These are phyloP conservation scores for Acanthacorydalis orientalis DNA, from an alignment of 2,888 invertebrate genomes.

Conservation along the genomic window DNA sequence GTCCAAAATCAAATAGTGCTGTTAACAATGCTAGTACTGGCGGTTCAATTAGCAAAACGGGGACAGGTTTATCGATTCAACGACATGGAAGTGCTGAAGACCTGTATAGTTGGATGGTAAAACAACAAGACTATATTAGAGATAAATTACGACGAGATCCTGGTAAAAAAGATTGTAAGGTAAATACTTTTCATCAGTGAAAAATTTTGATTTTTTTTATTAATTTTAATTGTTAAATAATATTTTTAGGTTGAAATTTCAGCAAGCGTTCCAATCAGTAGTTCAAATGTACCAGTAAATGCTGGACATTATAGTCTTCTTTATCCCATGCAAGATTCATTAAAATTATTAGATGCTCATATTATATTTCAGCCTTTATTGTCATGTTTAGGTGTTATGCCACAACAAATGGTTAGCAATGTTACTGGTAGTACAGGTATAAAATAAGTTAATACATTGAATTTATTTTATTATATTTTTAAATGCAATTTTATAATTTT, in stretches of 20 bases:
- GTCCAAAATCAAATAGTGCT: constrained; percentile 25
- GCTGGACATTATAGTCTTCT: constrained; percentile 15
- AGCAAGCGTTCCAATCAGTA: not conserved
- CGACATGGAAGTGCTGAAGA: constrained; percentile 27
- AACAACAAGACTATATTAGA: constrained; percentile 51
- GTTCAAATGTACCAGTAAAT: constrained; percentile 1
- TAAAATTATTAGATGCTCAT: constrained; percentile 79
- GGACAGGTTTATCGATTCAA: constrained; percentile 21
- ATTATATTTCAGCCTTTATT: constrained; percentile 85
- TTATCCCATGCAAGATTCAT: constrained; percentile 66
- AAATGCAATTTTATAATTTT: not conserved
- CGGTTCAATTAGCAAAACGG: constrained; percentile 32
- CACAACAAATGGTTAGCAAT: constrained; percentile 51
- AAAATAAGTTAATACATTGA: not conserved
- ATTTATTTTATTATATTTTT: no score
- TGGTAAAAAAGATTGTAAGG: constrained; percentile 5
- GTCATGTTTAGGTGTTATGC: constrained; percentile 78
- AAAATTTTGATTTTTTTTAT: not conserved
- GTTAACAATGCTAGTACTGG: constrained; percentile 25
- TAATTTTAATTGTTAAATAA: not conserved
- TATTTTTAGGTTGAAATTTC: not conserved
- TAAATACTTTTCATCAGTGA: not conserved
- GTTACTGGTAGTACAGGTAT: constrained; percentile 4
- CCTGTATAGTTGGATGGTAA: constrained; percentile 92
- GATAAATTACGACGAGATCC: constrained; percentile 20